Evolutionary conservation across 1,140 invertebrate genomes (phyloP).

Genomic region (Drosophila insularis): DNA sequence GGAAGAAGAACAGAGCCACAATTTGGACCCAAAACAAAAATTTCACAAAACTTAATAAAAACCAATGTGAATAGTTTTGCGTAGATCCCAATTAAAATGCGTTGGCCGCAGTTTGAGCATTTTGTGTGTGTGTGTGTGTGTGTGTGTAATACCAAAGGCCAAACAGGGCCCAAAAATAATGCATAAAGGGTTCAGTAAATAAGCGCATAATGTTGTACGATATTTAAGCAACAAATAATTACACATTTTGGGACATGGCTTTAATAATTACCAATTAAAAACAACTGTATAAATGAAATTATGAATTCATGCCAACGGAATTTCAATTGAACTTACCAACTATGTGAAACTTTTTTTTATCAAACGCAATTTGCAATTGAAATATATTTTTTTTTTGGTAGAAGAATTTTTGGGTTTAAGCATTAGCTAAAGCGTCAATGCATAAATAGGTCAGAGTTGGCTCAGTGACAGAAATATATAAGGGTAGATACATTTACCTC

Average conservation of each 20-base stretch:
- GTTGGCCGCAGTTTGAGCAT: conserved; percentile 1
- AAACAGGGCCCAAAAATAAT: neutral
- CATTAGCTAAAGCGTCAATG: conserved; percentile 2
- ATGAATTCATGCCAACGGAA: neutral
- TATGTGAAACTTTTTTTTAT: neutral
- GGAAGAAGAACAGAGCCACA: conserved; percentile 14
- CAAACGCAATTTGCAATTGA: neutral
- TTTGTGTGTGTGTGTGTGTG: neutral
- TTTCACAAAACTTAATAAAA: conserved; percentile 25
- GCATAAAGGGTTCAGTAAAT: conserved; percentile 11
- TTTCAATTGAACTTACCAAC: neutral
- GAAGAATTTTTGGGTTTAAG: neutral
- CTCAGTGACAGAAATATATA: neutral
- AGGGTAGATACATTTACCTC: neutral
- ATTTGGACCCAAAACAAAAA: conserved; percentile 24
- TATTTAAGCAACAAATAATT: conserved; percentile 2
- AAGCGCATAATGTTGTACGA: conserved; percentile 3
- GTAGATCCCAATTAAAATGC: conserved; percentile 5
- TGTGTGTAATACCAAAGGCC: neutral
- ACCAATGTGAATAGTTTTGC: conserved; percentile 1
- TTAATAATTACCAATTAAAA: conserved; percentile 10
- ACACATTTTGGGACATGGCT: neutral
- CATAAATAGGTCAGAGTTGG: conserved; percentile 14
- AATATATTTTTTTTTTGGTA: neutral
- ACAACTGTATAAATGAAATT: neutral